A percentile compares a stretch with the other conserved stretches of the same genome.
Evolutionary conservation across 2,888 invertebrate genomes (phyloP).

Genomic region (Uloborus plumipes): DNA sequence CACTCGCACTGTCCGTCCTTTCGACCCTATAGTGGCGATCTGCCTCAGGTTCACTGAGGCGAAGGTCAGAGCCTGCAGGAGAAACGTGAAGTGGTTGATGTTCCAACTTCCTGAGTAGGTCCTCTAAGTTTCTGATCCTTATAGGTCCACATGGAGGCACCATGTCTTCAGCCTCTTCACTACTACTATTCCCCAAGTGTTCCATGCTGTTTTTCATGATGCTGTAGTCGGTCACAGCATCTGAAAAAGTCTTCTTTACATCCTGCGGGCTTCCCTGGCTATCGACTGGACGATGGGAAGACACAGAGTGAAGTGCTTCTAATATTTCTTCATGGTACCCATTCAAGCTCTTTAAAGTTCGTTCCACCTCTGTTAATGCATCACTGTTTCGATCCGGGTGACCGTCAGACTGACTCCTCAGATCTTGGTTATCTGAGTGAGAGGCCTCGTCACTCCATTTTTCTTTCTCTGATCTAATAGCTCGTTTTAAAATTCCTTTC

Average conservation of each 20-base stretch:
- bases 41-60: slow-evolving; percentile 88
- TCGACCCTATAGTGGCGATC: slow-evolving; percentile 79
- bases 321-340: slow-evolving; percentile 94
- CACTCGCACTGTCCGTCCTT: slow-evolving; percentile 66
- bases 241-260: slow-evolving; percentile 78
- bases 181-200: slow-evolving; percentile 62
- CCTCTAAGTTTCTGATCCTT: slow-evolving; percentile 90
- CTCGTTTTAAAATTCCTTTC: slow-evolving; percentile 87
- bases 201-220: slow-evolving; percentile 64
- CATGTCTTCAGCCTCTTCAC: slow-evolving; percentile 78
- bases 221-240: slow-evolving; percentile 71
- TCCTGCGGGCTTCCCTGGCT: slow-evolving; percentile 80
- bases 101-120: slow-evolving; percentile 79
- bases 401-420: slow-evolving; percentile 57
- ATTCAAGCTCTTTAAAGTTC: slow-evolving; percentile 88
- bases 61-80: slow-evolving; percentile 89
- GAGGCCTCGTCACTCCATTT: slow-evolving; percentile 78
- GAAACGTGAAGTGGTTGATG: slow-evolving; percentile 75
- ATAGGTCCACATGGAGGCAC: slow-evolving; percentile 85
- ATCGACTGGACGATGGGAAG: slow-evolving; percentile 72
- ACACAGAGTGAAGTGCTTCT: slow-evolving; percentile 80
- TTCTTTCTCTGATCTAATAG: slow-evolving; percentile 77
- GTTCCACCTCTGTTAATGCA: slow-evolving; percentile 75
- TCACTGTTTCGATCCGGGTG: slow-evolving; percentile 68
- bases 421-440: slow-evolving; percentile 77